Percentiles rank a stretch among this genome's conserved stretches.
phyloP scores from a whole-genome alignment of 2,113 vertebrate genomes.

The Herpetotheres cachinnans region DNA sequence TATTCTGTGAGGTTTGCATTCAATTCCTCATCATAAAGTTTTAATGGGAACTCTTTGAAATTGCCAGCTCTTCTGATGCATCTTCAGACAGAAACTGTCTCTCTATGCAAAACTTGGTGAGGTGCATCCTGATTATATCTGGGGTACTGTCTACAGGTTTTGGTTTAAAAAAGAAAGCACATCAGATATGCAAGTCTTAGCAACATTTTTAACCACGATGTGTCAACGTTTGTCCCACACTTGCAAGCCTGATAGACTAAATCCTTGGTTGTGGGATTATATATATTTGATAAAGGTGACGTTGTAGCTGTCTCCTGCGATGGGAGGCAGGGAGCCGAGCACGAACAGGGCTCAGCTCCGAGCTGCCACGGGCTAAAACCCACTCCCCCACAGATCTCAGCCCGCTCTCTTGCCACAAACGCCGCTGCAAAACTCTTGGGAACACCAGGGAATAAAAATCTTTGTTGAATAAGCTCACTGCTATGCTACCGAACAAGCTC shows the following conservation, averaged over 20 bases:
- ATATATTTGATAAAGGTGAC: background rate
- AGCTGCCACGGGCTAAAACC: background rate
- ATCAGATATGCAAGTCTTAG: conserved; percentile 9
- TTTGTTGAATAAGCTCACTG: background rate
- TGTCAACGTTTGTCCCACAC: background rate
- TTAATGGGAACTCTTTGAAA: conserved; percentile 54
- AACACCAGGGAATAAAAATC: background rate
- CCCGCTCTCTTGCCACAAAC: background rate
- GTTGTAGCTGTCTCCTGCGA: background rate
- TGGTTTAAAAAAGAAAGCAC: background rate
- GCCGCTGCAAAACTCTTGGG: background rate
- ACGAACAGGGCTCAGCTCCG: background rate
- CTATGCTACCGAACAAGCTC: background rate
- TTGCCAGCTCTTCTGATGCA: background rate
- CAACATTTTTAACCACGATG: background rate
- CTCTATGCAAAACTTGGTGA: conserved; percentile 35
- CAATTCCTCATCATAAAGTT: conserved; percentile 55
- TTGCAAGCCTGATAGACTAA: conserved; percentile 22
- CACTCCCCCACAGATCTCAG: background rate
- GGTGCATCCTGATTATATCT: conserved; percentile 32
- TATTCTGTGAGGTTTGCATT: conserved; percentile 22
- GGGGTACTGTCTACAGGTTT: background rate
- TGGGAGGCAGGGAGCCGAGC: background rate
- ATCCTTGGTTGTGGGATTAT: background rate
- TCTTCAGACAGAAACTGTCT: conserved; percentile 39